Conservation (phyloP, 2,888 invertebrate species). For the Aphodius granarius region DNA sequence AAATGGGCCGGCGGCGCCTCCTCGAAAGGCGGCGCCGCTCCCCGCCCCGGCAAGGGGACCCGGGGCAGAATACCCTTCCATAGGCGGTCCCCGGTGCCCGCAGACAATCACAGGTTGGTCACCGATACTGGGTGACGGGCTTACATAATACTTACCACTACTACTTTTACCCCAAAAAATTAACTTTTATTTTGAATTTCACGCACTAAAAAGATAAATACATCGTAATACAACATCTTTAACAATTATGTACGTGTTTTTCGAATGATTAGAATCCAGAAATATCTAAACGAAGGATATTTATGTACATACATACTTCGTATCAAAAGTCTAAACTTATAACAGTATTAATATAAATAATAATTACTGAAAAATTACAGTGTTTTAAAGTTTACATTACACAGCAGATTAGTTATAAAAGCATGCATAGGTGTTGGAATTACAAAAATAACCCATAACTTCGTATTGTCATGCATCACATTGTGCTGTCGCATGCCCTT, state of each 20-base stretch:
- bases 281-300: too few species aligned
- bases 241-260: too few species aligned
- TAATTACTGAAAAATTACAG: too few species aligned
- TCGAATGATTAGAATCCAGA: too few species aligned
- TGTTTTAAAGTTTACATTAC: too few species aligned
- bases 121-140: conserved; percentile 51
- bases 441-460: not conserved
- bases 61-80: conserved; percentile 63
- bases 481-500: not conserved
- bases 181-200: not conserved
- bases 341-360: too few species aligned
- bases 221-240: too few species aligned
- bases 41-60: conserved; percentile 53
- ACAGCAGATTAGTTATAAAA: too few species aligned
- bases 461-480: too few species aligned
- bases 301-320: too few species aligned
- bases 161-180: conserved; percentile 8
- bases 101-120: conserved; percentile 49
- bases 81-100: conserved; percentile 60
- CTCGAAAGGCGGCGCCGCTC: conserved; percentile 40
- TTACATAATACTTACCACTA: conserved; percentile 24
- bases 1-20: conserved; percentile 39
- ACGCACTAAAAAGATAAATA: not conserved
- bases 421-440: not conserved
- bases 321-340: too few species aligned